Base-by-base conservation (phyloP, 2,797 vertebrate species). In the Lemur catta region DNA sequence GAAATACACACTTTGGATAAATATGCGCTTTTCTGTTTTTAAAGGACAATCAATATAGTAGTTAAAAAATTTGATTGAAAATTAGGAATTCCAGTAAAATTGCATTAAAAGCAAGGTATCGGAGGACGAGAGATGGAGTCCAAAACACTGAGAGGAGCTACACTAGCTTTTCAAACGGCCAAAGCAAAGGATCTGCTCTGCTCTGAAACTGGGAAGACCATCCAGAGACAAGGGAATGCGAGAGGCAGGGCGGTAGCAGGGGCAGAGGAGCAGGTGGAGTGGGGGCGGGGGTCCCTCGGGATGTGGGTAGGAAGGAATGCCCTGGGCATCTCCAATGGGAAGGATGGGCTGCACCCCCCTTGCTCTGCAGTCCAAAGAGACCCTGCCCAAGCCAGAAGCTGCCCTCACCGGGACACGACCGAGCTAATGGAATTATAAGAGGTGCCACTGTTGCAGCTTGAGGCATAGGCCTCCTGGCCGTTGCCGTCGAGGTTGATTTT, bases 381-480 rank as follows among this genome's bases (percentile, higher is more conserved):
- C 82, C 71, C 65, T 57, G 92, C 93, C 95, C 72, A 81, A 55
- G 76, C 87, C 94, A 91, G 92, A 71, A 72, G 76, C 84, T 96
- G 72, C 57, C 97, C 97, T 99, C 99, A 99, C 98, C 99, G 99
- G 84, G 99, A 99, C 87, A 99, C 98, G 90, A 99, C 99, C 0
- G 99, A 99, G 98, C 99, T 99, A 98, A 99, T 99, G 6, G 99
- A 99, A 98, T 99, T 99, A 91, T 99, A 99, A 8, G 99, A 99
- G 0, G 97, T 97, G 90, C 99, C 99, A 1, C 99, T 99, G 82
- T 99, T 99, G 98, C 99, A 99, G 97, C 99, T 98, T 11, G 99
- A 99, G 50, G 98, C 99, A 93, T 99, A 99, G 91, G 97, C 97
- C 55, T 99, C 99, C 88, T 99, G 98, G 50, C 98, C 99, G 91